These are phyloP conservation scores for Alosa alosa DNA, from an alignment of 2,113 vertebrate genomes.

Conservation along the genomic window DNA sequence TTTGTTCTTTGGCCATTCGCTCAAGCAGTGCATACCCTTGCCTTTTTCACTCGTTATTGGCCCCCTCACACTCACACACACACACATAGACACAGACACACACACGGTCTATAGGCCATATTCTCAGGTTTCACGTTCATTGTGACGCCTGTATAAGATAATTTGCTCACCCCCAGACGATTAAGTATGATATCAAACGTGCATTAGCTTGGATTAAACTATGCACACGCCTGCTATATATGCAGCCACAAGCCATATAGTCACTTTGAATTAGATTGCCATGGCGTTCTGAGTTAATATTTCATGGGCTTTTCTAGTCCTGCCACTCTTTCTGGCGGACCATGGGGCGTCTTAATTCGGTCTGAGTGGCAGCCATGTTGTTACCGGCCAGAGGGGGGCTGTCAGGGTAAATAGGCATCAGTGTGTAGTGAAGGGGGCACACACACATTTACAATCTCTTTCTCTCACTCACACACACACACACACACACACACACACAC, in stretches of 20 bases:
- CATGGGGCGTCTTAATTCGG: background rate
- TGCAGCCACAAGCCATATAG: background rate
- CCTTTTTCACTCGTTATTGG: background rate
- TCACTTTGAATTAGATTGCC: background rate
- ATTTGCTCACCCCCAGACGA: background rate
- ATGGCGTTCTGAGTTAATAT: background rate
- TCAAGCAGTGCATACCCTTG: background rate
- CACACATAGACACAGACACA: background rate
- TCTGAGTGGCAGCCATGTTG: slow-evolving; percentile 1
- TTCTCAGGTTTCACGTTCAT: background rate
- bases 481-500: too few relatives aligned
- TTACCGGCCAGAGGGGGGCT: background rate
- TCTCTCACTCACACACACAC: too few relatives aligned
- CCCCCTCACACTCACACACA: background rate
- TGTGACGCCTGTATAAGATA: background rate
- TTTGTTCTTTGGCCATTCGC: background rate
- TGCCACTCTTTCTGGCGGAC: background rate
- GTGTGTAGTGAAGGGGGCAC: background rate
- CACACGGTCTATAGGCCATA: background rate
- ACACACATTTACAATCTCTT: too few relatives aligned
- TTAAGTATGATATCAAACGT: background rate
- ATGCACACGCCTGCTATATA: background rate
- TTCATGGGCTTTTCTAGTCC: background rate
- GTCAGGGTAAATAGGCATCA: slow-evolving; percentile 22
- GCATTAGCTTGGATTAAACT: background rate